These are phyloP conservation scores for Tapera naevia DNA, from an alignment of 2,797 vertebrate genomes.

Conservation along the genomic window DNA sequence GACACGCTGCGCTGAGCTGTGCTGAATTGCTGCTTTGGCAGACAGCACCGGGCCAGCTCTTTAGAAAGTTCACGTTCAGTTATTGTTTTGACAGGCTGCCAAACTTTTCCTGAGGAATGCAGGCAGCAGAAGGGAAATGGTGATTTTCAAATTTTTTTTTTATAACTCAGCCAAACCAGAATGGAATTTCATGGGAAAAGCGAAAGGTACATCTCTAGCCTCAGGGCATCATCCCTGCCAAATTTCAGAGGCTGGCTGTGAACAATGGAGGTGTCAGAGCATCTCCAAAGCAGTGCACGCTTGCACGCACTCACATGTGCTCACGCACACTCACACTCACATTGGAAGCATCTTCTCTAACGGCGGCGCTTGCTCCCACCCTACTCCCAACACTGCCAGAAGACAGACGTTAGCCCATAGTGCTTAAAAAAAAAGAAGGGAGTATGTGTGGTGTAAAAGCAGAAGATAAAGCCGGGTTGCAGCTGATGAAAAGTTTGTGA, in stretches of 20 bases:
- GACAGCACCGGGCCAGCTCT: slow-evolving; percentile 46
- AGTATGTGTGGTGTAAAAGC: neutral
- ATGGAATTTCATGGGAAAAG: slow-evolving; percentile 70
- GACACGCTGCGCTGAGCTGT: neutral
- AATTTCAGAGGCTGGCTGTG: slow-evolving; percentile 40
- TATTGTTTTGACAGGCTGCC: slow-evolving; percentile 70
- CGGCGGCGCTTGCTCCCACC: neutral
- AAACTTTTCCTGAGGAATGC: slow-evolving; percentile 69
- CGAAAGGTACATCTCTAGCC: slow-evolving; percentile 65
- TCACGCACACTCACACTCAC: neutral
- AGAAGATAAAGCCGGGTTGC: neutral
- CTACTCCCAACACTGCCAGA: neutral
- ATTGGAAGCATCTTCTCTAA: neutral
- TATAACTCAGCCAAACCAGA: slow-evolving; percentile 61
- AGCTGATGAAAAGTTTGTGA: neutral
- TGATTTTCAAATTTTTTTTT: slow-evolving; percentile 49
- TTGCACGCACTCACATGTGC: neutral
- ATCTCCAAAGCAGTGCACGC: neutral
- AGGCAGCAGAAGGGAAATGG: slow-evolving; percentile 71
- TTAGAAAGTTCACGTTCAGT: slow-evolving; percentile 67
- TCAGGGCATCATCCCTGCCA: neutral
- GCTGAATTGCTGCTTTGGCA: slow-evolving; percentile 61
- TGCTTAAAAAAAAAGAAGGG: neutral
- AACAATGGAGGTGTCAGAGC: slow-evolving; percentile 48
- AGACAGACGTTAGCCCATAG: neutral